Evolutionary conservation across 2,113 vertebrate species (phyloP).

Genomic region (Sinocyclocheilus grahami): DNA sequence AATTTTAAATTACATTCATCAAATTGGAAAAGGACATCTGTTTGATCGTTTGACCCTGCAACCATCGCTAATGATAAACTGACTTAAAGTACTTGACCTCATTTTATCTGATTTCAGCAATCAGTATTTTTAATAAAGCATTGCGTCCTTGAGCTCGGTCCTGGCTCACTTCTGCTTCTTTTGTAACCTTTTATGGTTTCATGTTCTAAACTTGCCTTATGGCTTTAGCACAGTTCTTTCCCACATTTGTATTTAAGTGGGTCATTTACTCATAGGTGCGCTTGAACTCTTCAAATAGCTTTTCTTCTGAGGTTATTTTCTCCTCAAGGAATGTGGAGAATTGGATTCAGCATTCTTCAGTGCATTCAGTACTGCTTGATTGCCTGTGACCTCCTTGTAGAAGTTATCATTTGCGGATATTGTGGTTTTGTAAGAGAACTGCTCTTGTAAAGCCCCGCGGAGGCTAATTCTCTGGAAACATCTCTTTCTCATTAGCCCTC

Average conservation of each 20-base stretch:
- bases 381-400: conserved; percentile 31
- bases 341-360: conserved; percentile 3
- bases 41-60: neutral
- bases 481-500: conserved; percentile 49
- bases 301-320: conserved; percentile 10
- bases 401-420: conserved; percentile 18
- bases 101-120: neutral
- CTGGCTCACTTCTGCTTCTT: neutral
- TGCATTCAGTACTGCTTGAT: conserved; percentile 7
- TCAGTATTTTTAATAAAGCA: neutral
- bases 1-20: neutral
- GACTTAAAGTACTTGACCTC: neutral
- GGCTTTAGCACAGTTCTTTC: neutral
- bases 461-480: conserved; percentile 45
- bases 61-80: conserved; percentile 2
- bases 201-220: conserved; percentile 17
- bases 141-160: neutral
- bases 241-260: conserved; percentile 3
- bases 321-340: conserved; percentile 1
- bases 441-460: conserved; percentile 24
- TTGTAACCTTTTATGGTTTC: neutral
- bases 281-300: neutral
- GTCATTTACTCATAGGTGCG: conserved; percentile 29
- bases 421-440: conserved; percentile 4
- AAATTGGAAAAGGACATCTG: neutral